Conservation (phyloP, 1,140 invertebrate species). For the Sinella curviseta region DNA sequence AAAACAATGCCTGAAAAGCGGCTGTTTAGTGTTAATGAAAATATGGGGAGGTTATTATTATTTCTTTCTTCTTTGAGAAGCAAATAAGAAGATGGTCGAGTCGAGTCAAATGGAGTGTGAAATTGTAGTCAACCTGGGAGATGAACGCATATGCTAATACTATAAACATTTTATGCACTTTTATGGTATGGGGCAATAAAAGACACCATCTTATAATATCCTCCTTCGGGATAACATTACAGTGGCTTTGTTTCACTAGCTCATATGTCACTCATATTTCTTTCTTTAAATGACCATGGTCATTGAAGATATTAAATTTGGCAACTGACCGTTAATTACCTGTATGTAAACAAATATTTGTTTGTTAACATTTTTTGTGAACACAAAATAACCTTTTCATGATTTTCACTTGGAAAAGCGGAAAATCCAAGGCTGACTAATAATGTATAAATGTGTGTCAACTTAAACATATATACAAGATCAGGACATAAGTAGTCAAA, state of each 20-base stretch:
- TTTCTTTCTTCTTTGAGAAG: background rate
- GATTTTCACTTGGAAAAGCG: no score
- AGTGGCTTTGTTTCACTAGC: no score
- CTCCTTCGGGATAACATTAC: no score
- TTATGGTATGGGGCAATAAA: no score
- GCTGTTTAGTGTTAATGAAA: slow-evolving; percentile 19
- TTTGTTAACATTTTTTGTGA: background rate
- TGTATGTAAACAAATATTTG: background rate
- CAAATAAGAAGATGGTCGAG: background rate
- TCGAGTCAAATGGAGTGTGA: slow-evolving; percentile 10
- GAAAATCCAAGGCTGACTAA: no score
- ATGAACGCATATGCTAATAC: background rate
- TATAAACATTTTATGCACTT: background rate
- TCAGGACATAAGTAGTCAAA: no score
- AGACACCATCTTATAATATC: no score
- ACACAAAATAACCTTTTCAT: background rate
- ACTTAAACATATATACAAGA: background rate
- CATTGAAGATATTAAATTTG: background rate
- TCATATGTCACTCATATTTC: background rate
- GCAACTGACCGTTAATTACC: background rate
- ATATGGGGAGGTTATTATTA: background rate
- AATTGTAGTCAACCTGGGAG: slow-evolving; percentile 16
- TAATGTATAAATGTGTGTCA: background rate
- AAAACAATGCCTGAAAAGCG: slow-evolving; percentile 13
- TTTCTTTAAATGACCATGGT: no score